phyloP scores from a whole-genome alignment of 2,797 vertebrate genomes.

The Tangara arthus region DNA sequence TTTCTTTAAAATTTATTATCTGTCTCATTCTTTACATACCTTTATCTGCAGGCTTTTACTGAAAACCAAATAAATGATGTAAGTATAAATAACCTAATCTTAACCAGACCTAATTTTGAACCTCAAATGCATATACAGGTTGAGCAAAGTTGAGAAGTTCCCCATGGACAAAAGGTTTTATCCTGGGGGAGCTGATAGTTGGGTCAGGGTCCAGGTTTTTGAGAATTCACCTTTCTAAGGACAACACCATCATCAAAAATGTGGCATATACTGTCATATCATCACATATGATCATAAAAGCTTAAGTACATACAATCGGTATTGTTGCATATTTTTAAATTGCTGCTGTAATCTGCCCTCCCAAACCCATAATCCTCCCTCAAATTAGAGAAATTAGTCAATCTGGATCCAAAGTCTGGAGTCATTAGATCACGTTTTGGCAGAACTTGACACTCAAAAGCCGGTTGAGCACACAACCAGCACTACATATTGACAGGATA shows the following conservation, averaged over 20 bases:
- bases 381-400: not conserved
- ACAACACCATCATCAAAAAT: not conserved
- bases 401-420: slow-evolving; percentile 65
- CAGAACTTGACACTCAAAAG: slow-evolving; percentile 68
- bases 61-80: not conserved
- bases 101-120: not conserved
- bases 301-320: not conserved
- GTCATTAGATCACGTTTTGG: slow-evolving; percentile 66
- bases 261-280: rapidly evolving
- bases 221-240: not conserved
- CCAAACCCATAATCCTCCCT: not conserved
- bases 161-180: not conserved
- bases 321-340: not conserved
- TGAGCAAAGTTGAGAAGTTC: not conserved
- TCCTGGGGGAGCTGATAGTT: not conserved
- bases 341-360: not conserved
- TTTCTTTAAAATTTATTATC: not conserved
- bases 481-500: slow-evolving; percentile 56
- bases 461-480: slow-evolving; percentile 73
- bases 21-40: not conserved
- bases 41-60: not conserved
- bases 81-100: not conserved
- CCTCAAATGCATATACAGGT: not conserved
- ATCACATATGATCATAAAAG: not conserved
- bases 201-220: not conserved